Percentiles rank a stretch among this genome's conserved stretches.
Conservation (phyloP, 92 coral and sea anemone genomes). For the Muricea muricata region DNA sequence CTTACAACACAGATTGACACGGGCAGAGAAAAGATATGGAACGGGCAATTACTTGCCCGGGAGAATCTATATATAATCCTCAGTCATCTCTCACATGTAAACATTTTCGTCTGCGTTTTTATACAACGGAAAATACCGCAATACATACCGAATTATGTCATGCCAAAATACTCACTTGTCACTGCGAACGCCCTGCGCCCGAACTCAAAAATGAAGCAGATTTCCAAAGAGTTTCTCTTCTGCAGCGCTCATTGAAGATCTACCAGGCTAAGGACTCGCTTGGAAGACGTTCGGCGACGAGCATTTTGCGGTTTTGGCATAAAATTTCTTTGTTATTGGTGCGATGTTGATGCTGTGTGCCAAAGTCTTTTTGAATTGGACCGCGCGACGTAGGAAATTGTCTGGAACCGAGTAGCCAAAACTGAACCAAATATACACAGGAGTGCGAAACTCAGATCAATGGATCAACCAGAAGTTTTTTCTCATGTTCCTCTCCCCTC, state of each 20-base stretch:
- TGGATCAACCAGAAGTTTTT: too few species aligned
- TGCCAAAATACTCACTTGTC: neutral
- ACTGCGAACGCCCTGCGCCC: neutral
- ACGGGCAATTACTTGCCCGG: too few species aligned
- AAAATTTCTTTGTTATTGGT: neutral
- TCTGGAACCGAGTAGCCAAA: neutral
- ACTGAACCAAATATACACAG: too few species aligned
- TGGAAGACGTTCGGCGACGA: neutral
- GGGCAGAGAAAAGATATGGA: too few species aligned
- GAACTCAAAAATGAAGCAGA: neutral
- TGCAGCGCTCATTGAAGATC: neutral
- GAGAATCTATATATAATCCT: neutral
- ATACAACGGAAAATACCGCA: too few species aligned
- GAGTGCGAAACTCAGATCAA: too few species aligned
- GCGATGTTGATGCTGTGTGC: neutral
- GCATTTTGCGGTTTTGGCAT: constrained; percentile 15
- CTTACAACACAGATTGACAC: too few species aligned
- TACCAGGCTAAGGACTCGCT: neutral
- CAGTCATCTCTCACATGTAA: too few species aligned
- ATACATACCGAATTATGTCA: too few species aligned
- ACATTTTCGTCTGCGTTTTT: too few species aligned
- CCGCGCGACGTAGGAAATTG: neutral
- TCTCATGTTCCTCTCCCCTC: too few species aligned
- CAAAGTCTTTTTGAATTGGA: neutral
- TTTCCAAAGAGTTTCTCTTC: neutral